Base-by-base conservation (phyloP, 2,888 invertebrate genomes). In the Philhelius pedissequus region DNA sequence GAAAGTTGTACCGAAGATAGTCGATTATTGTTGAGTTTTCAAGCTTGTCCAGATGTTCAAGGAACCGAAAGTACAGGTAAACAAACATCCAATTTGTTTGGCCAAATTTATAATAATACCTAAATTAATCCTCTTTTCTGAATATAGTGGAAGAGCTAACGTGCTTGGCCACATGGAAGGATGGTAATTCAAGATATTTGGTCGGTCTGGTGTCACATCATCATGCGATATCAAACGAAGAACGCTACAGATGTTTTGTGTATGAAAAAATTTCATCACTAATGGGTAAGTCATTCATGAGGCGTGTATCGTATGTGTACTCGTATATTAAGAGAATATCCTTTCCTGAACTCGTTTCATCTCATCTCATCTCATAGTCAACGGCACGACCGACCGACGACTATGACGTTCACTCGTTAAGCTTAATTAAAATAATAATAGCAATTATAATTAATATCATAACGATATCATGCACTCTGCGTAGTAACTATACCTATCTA, bases 1-100 rank as follows among this genome's bases (percentile, higher is more conserved):
- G 98, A 98, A 91, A 96, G 97, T 89, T 98, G 98, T 92, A 98
- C 98, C 0, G 97, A 98, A 91, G 96, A 97, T 89, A 97, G 97
- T 86, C 94, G 96, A 87, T 93, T 98, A 69, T 94, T 98, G 87
- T 95, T 98, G 89, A 96, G 96, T 91, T 98, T 97, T 92, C 97
- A 98, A 91, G 97, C 97, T 6, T 98, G 98, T 90, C 97, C 97
- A 15, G 97, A 98, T 92, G 96, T 98, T 6, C 94, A 95, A 87
- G 97, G 96, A 64, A 96, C 97, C 0, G 98, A 98, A 90, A 97
- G 97, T 90, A 96, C 97, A 89, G 96, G 97, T 97, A 92, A 25
- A 30, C 9, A 56, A 1, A 13, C 9, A 27, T 6, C 0, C n/a
- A 5, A 38, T 11, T 1, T 9, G 9, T 64, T 48, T 22, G 64